Base-by-base conservation (phyloP, 1,140 invertebrate genomes). In the Halictus rubicundus region DNA sequence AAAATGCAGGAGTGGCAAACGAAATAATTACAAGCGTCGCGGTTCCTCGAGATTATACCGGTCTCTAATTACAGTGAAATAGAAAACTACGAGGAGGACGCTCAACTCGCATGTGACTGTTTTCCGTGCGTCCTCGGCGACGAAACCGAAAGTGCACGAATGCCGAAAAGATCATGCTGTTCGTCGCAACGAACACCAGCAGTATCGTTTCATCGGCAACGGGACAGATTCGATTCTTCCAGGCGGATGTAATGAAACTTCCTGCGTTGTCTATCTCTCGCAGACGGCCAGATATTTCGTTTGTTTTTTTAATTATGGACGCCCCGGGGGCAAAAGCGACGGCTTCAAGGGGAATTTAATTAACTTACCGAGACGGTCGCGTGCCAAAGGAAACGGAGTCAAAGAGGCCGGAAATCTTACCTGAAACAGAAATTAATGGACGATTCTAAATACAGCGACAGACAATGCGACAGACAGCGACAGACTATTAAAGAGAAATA, bases 341-440 rank as follows among this genome's bases (percentile, higher is more conserved):
- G 42, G 46, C 42, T 60, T 60, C 42, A 37, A 63, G 70, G 77
- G 73, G 74, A 84, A 68, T 83, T 83, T 84, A 84, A 84, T 84
- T 73, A 84, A 84, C 83, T 84, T 84, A 84, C 83, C 82, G 25
- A 68, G 72, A 59, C 21, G 65, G 63, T 71, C 54, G 81, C 73
- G 61, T 80, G 77, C 68, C 82, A 70, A 79, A 80, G 71, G 68
- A 80, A 75, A 84, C 66, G 65, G 72, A 84, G 78, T 77, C 78
- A 85, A 85, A 81, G 69, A 57, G 57, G 27, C 78, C 69, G 27
- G 65, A 60, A 72, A 68, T 84, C 84, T 85, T 86, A 86, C 83
- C 83, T 85, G 84, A 12, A 85, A 85, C 84, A 85, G 54, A 85
- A 85, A 85, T 85, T 77, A 73, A 81, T 75, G 71, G 68, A 57